Evolutionary conservation across 2,113 vertebrate species (phyloP).

Genomic region (Hassar affinis): DNA sequence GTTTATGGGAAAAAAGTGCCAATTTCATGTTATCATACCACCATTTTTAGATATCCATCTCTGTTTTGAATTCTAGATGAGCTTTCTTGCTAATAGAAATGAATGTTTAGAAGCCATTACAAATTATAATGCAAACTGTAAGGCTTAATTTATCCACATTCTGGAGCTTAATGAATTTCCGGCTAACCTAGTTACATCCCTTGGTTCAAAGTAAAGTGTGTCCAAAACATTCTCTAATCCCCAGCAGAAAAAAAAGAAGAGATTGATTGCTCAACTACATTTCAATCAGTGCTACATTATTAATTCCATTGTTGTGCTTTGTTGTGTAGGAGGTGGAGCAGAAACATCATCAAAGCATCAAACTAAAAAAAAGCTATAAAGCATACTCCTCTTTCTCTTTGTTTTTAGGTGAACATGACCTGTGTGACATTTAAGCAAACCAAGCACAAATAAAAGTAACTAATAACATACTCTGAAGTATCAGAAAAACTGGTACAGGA

Average conservation of each 20-base stretch:
- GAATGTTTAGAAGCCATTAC: neutral
- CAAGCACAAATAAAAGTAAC: too few relatives aligned
- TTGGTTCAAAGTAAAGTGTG: neutral
- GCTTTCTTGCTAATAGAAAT: neutral
- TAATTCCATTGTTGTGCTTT: slow-evolving; percentile 18
- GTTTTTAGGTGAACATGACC: neutral
- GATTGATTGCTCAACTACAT: neutral
- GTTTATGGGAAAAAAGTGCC: too few relatives aligned
- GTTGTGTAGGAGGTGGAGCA: neutral
- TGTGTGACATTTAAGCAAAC: too few relatives aligned
- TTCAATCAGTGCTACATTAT: neutral
- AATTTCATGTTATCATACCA: slow-evolving; percentile 23
- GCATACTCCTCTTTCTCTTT: neutral
- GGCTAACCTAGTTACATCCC: neutral
- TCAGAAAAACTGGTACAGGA: too few relatives aligned
- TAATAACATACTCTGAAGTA: too few relatives aligned
- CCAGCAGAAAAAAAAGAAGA: neutral
- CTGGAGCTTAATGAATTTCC: neutral
- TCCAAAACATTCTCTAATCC: neutral
- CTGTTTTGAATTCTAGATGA: neutral
- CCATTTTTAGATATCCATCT: neutral
- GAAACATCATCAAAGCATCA: neutral
- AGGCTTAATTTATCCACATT: neutral
- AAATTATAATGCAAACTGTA: neutral
- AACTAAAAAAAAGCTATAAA: neutral